Evolutionary conservation across 2,888 invertebrate genomes (phyloP).

Genomic region (Cantharis flavilabris): DNA sequence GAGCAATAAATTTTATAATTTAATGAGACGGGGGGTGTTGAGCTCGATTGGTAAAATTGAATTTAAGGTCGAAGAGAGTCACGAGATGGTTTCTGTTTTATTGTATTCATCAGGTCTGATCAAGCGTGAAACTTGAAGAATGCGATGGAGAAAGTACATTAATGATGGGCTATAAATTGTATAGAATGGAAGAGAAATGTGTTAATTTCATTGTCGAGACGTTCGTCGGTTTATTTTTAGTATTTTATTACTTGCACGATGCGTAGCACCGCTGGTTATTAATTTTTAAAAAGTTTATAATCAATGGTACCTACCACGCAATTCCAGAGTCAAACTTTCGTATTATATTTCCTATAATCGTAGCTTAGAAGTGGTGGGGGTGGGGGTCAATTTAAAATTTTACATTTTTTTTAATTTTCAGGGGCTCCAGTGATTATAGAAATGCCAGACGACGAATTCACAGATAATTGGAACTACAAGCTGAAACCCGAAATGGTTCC

Average conservation of each 20-base stretch:
- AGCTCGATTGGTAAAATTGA: background rate
- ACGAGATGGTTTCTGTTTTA: background rate
- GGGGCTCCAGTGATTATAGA: slow-evolving; percentile 40
- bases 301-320: no score
- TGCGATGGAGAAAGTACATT: background rate
- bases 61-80: background rate
- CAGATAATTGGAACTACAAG: slow-evolving; percentile 53
- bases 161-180: background rate
- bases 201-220: background rate
- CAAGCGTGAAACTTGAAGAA: background rate
- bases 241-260: background rate
- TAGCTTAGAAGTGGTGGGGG: no score
- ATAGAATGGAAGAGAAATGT: background rate
- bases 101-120: background rate
- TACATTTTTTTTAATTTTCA: slow-evolving; percentile 20
- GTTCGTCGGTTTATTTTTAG: background rate
- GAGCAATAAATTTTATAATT: background rate
- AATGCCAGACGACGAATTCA: slow-evolving; percentile 37
- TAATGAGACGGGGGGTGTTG: background rate
- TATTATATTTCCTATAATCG: no score
- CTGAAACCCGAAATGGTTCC: slow-evolving; percentile 46
- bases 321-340: no score
- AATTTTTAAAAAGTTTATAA: no score
- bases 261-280: no score
- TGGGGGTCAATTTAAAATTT: no score